These are phyloP conservation scores for Numenius arquata DNA, from an alignment of 2,113 vertebrate species.

Conservation along the genomic window DNA sequence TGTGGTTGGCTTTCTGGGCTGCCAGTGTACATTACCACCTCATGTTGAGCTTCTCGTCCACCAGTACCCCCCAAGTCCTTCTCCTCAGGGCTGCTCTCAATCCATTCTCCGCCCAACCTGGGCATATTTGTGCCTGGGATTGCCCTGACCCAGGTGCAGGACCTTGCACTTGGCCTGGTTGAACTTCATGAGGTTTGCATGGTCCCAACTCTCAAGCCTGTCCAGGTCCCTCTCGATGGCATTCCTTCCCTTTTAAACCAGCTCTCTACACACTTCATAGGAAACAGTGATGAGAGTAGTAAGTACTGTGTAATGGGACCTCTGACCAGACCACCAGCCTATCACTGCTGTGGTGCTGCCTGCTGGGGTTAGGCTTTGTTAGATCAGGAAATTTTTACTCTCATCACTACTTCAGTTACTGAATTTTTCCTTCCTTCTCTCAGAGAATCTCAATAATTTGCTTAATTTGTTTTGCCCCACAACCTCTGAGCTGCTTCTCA, in stretches of 20 bases:
- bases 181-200: too few relatives aligned
- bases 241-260: background rate
- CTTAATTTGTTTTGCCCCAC: background rate
- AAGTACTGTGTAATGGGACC: accelerated
- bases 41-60: too few relatives aligned
- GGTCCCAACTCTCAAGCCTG: too few relatives aligned
- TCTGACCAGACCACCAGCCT: background rate
- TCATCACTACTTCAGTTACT: background rate
- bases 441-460: background rate
- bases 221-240: too few relatives aligned
- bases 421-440: background rate
- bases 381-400: background rate
- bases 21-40: too few relatives aligned
- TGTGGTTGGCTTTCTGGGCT: too few relatives aligned
- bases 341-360: background rate
- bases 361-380: background rate
- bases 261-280: background rate
- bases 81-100: too few relatives aligned
- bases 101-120: too few relatives aligned
- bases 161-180: too few relatives aligned
- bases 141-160: too few relatives aligned
- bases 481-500: background rate
- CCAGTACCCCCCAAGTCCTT: too few relatives aligned
- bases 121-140: too few relatives aligned
- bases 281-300: background rate